Evolutionary conservation across 2,888 invertebrate species (phyloP), one percentile per base, ranked within the genome.

Genomic region (Campopleginae sp.): DNA sequence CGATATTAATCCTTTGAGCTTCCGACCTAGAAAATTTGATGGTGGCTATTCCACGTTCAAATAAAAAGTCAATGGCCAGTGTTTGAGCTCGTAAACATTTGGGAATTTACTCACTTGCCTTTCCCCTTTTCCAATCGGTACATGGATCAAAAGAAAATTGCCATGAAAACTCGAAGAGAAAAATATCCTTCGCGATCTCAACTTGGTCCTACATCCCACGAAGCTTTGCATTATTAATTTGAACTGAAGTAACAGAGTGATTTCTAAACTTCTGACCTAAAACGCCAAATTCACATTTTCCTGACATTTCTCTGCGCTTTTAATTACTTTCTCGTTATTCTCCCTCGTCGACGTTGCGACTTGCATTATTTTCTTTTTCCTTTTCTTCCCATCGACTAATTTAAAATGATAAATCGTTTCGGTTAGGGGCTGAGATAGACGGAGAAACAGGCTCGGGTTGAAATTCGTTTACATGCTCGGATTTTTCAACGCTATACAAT

Each of bases 351-450:
- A 48, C 23, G 31, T 12, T 42, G 27, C 61, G 31, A 7, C 19
- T n/a, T 8, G 7, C 12, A 58, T 58, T 58, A 27, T 23, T 17
- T 46, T n/a, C 12, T 38, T 17, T 46, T 66, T 33, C 33, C 46
- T 31, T 48, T 58, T 61, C 31, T 68, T 58, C 44, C 48, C 33
- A 42, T 27, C 46, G 33, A 31, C 54, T 51, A 81, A 78, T 78
- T 84, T 42, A 4, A 23, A 81, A 78, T 74, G 80, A 84, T 65
- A 33, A 81, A 81, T 84, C 51, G 12, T 78, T 79, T 48, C 19
- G 33, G 44, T n/a, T 33, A 72, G 48, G 58, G 38, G 3, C 10
- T 10, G 42, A n/a, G 58, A 65, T 51, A 19, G 76, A 61, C n/a
- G 27, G 19, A n/a, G 48, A 63, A 6, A 61, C 31, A 14, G 71